These are phyloP conservation scores for Drosophila helvetica DNA, from an alignment of 2,888 invertebrate genomes.

Conservation along the genomic window DNA sequence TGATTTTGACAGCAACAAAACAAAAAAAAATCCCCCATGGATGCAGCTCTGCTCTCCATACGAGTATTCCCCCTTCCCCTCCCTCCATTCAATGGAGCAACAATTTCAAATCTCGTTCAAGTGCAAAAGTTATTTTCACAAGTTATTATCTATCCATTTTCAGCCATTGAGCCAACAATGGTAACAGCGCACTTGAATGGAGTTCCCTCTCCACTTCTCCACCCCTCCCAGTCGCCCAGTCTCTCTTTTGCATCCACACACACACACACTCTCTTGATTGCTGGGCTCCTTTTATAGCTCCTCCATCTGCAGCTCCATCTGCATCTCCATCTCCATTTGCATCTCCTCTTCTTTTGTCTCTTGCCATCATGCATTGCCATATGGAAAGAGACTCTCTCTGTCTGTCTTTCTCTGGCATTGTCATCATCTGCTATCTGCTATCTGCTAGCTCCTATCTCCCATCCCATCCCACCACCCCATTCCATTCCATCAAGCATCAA, in stretches of 20 bases:
- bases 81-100: constrained; percentile 26
- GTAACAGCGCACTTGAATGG: constrained; percentile 46
- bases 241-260: constrained; percentile 14
- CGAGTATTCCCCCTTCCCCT: constrained; percentile 3
- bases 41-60: constrained; percentile 25
- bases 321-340: background rate
- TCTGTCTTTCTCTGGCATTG: background rate
- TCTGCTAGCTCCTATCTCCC: too few species aligned
- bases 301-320: constrained; percentile 5
- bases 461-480: too few species aligned
- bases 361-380: constrained; percentile 67
- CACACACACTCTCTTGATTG: constrained; percentile 6
- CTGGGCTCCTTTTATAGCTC: constrained; percentile 32
- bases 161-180: constrained; percentile 68
- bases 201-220: constrained; percentile 16
- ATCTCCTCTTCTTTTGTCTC: constrained; percentile 46
- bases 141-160: constrained; percentile 76
- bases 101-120: constrained; percentile 53
- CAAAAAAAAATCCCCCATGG: background rate
- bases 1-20: constrained; percentile 63
- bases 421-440: background rate
- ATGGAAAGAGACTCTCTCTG: background rate
- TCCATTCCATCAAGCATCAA: too few species aligned
- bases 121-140: constrained; percentile 78
- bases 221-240: too few species aligned